phyloP scores from a whole-genome alignment of 37 sponge, comb jelly and placozoan species.

The Bolinopsis microptera region DNA sequence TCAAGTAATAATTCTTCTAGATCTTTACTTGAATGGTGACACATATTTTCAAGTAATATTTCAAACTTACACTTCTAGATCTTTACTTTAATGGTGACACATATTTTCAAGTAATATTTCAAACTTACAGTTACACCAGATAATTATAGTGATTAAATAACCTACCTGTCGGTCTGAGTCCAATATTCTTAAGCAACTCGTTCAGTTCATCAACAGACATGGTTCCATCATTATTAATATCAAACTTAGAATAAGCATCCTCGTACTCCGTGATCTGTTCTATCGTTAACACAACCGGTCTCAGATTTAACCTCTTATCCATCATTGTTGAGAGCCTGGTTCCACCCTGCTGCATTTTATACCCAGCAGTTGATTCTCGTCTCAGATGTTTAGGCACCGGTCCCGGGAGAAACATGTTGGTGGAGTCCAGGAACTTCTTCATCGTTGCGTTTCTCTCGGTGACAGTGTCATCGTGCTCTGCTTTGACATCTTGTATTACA shows the following conservation, averaged over 20 bases:
- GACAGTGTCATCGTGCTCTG: neutral
- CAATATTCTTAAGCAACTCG: constrained; percentile 14
- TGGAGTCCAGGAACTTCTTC: neutral
- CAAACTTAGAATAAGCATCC: constrained; percentile 22
- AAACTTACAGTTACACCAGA: too few species aligned
- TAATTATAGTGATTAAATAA: too few species aligned
- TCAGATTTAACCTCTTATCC: neutral
- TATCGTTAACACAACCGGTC: neutral
- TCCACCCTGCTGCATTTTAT: too few species aligned
- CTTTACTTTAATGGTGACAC: too few species aligned
- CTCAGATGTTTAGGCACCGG: neutral
- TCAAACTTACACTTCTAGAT: too few species aligned
- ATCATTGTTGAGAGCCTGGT: neutral
- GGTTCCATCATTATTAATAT: neutral
- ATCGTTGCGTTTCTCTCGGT: neutral
- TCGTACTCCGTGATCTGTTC: constrained; percentile 35
- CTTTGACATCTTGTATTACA: neutral
- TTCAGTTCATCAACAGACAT: constrained; percentile 25
- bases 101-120: too few species aligned
- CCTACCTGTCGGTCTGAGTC: constrained; percentile 57
- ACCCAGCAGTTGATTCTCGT: neutral
- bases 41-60: too few species aligned
- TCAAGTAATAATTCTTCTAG: too few species aligned
- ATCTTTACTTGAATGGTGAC: too few species aligned
- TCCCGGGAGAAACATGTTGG: neutral